Conservation (phyloP, 1,140 invertebrate species). For the Archegozetes longisetosus region DNA sequence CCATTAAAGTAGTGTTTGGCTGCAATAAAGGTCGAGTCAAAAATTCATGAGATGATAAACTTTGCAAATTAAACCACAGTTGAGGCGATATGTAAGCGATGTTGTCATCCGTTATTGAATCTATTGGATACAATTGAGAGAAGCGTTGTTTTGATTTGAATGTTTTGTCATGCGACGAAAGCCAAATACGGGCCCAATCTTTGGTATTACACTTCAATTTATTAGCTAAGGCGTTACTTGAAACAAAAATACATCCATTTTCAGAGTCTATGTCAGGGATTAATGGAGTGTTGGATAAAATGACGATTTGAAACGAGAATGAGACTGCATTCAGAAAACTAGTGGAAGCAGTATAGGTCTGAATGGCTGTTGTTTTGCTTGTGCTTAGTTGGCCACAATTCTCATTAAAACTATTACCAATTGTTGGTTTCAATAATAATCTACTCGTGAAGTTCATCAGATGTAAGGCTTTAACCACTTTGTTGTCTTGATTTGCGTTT, state of each 20-base stretch:
- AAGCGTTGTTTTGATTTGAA: neutral
- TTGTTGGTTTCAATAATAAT: neutral
- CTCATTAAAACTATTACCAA: neutral
- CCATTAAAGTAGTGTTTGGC: neutral
- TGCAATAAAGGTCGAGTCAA: neutral
- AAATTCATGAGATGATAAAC: neutral
- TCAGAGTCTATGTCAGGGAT: neutral
- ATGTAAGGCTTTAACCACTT: neutral
- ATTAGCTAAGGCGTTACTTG: neutral
- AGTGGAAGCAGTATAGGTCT: neutral
- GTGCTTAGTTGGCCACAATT: neutral
- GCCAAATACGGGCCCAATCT: constrained; percentile 5
- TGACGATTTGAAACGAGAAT: neutral
- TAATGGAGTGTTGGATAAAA: neutral
- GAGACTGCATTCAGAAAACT: neutral
- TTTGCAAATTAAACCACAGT: constrained; percentile 3
- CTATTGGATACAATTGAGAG: constrained; percentile 4
- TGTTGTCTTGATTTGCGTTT: neutral
- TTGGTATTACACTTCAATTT: neutral
- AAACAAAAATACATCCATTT: constrained; percentile 10
- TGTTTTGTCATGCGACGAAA: neutral
- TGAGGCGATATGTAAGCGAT: constrained; percentile 3
- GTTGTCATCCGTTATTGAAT: constrained; percentile 1
- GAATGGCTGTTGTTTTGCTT: neutral
- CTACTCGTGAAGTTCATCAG: neutral